Conservation (phyloP, 2,888 invertebrate species). For the Cremastinae sp. region DNA sequence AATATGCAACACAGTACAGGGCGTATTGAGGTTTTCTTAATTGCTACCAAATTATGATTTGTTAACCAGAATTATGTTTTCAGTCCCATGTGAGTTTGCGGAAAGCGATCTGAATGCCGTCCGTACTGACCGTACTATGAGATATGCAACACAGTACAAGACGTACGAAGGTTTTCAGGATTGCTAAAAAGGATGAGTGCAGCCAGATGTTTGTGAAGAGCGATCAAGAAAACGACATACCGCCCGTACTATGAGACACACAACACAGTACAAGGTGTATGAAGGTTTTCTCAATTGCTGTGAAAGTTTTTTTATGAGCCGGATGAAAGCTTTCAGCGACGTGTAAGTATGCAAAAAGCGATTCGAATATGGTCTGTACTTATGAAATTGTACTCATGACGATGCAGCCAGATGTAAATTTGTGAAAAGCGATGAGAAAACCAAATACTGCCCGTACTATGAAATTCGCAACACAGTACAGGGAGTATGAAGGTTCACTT, state of each 20-base stretch:
- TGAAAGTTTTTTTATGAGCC: not conserved
- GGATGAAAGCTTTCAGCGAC: not conserved
- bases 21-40: conserved; percentile 36
- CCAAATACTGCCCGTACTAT: conserved; percentile 72
- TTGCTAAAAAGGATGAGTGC: not conserved
- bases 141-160: conserved; percentile 22
- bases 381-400: too few species aligned
- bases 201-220: conserved; percentile 13
- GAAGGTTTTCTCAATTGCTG: conserved; percentile 62
- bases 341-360: conserved; percentile 34
- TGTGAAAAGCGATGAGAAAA: conserved; percentile 59
- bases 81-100: not conserved
- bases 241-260: conserved; percentile 69
- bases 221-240: conserved; percentile 67
- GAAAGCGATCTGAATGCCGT: conserved; percentile 26
- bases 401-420: conserved; percentile 18
- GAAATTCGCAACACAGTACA: conserved; percentile 67
- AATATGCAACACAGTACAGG: conserved; percentile 13
- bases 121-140: conserved; percentile 68
- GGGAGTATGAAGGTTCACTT: conserved; percentile 64
- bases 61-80: not conserved
- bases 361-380: conserved; percentile 70
- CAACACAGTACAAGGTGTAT: conserved; percentile 68
- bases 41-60: not conserved
- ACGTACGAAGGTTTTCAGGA: not conserved